Evolutionary conservation across 2,888 invertebrate genomes (phyloP), one percentile per base, ranked within the genome.

Genomic region (Eupithecia centaureata): DNA sequence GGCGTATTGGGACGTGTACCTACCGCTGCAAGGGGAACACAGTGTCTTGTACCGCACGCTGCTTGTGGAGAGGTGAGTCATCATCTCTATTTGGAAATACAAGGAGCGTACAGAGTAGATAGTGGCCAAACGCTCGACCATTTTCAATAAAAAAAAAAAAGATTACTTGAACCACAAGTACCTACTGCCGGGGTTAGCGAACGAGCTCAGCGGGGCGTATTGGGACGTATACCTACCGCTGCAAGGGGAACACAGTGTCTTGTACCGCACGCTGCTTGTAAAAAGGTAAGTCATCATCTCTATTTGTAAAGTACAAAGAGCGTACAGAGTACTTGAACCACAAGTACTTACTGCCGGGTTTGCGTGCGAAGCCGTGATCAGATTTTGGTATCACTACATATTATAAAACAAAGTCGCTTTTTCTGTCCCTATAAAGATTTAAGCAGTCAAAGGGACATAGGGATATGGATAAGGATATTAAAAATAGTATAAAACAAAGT

Each of bases 221-320:
- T 96, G 97, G 95, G 99, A 99, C 84, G 94, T 95, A 2, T 98
- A 95, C 88, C 92, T 99, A 59, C 98, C 98, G 0, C 90, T 99
- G 30, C 96, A 96, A 77, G 98, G 98, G 0, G 86, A 91, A 0
- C 86, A 96, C 77, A 98, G 97, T 76, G 94, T 98, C 61, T 90
- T 96, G 58, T 98, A 98, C 72, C 93, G 98, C 70, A 95, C 97
- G 8, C 82, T 99, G 57, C 96, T 97, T 0, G 93, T 98, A 72
- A 95, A 97, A 81, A 95, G 95, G 96, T 96, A 85, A 68, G 72
- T 71, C n/a, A n/a, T n/a, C n/a, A n/a, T n/a, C n/a, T 83, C 89
- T 99, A 13, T 96, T 97, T 63, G 98, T 98, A 25, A 98, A 98
- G 88, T 95, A 96, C 73, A 95, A 96, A 75, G 95, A 94, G 15